A percentile compares a stretch with the other conserved stretches of the same genome.
These are phyloP conservation scores for Mus minutoides DNA, from an alignment of 2,797 vertebrate species.

Conservation along the genomic window DNA sequence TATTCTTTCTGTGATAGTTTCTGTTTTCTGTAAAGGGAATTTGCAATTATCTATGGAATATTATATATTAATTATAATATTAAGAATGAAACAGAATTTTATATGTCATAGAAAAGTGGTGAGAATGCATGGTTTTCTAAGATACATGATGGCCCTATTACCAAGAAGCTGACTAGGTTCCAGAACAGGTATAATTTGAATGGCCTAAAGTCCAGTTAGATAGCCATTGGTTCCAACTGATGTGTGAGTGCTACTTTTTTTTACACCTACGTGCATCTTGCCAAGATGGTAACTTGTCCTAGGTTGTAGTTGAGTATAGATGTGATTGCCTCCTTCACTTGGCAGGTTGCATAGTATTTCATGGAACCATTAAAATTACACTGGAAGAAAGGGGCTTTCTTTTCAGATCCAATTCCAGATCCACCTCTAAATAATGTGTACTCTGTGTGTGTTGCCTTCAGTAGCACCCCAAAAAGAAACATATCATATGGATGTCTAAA, in stretches of 20 bases:
- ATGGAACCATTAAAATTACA: neutral
- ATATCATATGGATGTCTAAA: neutral
- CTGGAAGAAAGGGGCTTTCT: neutral
- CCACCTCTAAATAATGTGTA: neutral
- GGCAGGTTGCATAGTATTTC: neutral
- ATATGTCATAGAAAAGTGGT: neutral
- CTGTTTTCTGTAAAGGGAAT: neutral
- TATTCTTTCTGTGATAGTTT: neutral
- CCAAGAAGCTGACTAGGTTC: neutral
- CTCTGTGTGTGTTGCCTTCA: neutral
- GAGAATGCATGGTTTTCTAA: neutral
- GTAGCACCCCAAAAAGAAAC: neutral
- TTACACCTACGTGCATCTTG: neutral
- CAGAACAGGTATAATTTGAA: neutral
- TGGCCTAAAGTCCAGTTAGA: neutral
- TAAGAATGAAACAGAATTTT: neutral
- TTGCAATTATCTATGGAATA: neutral
- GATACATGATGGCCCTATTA: too few species aligned
- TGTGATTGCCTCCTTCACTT: neutral
- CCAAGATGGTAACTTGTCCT: neutral
- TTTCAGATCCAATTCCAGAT: neutral
- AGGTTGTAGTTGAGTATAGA: neutral
- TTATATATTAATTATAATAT: neutral
- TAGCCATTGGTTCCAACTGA: neutral
- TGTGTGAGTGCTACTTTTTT: neutral